A percentile compares a stretch with the other conserved stretches of the same genome.
phyloP scores from a whole-genome alignment of 2,113 vertebrate genomes.

The Mesoclemmys tuberculata region DNA sequence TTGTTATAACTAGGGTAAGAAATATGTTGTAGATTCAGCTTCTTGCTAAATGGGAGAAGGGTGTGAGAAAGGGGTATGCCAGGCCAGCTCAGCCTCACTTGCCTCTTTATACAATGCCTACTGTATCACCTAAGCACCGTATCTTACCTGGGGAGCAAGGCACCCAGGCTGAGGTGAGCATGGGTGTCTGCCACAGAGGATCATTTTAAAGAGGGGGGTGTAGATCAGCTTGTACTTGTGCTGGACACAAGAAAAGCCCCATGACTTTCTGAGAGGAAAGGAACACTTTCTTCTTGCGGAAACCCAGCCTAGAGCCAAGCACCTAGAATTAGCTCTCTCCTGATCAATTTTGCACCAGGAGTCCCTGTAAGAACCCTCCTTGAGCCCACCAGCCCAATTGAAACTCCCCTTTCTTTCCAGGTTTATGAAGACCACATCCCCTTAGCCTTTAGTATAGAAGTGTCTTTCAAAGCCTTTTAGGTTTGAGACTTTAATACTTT shows the following conservation, averaged over 20 bases:
- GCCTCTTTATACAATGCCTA: not conserved
- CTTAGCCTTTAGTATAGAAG: not conserved
- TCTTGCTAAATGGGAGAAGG: not conserved
- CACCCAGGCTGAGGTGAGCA: not conserved
- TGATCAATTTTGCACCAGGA: not conserved
- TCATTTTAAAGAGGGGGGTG: not conserved
- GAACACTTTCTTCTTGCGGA: not conserved
- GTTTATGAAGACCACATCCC: not conserved
- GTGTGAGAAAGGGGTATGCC: not conserved
- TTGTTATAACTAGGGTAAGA: not conserved
- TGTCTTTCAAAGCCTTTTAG: not conserved
- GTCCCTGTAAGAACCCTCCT: not conserved
- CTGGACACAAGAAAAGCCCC: too few species aligned
- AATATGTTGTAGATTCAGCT: not conserved
- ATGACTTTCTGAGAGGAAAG: not conserved
- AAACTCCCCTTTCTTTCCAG: not conserved
- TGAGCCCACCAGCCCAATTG: too few species aligned
- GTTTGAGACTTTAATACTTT: not conserved
- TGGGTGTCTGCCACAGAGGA: not conserved
- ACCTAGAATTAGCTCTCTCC: not conserved
- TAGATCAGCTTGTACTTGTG: not conserved
- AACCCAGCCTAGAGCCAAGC: not conserved
- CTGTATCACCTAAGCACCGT: not conserved
- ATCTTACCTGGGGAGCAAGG: not conserved
- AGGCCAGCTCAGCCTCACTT: not conserved